Percentiles rank a stretch among this genome's conserved stretches.
Evolutionary conservation across 2,888 invertebrate species (phyloP).

Genomic region (Teinopalpus imperialis): DNA sequence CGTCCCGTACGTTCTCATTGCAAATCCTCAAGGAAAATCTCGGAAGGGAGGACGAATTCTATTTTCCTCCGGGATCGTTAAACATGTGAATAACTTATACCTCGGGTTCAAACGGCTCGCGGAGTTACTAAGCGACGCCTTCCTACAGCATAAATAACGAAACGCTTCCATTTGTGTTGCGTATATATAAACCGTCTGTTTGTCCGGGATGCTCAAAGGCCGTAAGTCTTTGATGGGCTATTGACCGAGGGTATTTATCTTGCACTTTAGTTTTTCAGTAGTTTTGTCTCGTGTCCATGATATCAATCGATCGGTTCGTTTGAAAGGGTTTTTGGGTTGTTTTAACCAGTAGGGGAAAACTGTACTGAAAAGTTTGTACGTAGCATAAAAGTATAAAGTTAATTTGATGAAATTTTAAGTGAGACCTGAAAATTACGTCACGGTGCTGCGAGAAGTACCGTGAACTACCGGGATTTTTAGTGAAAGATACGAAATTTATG

Average conservation of each 20-base stretch:
- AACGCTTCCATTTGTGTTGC: background rate
- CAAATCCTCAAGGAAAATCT: conserved; percentile 39
- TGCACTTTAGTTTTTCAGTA: background rate
- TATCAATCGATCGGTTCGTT: background rate
- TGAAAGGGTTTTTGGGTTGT: no score
- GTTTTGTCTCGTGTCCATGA: background rate
- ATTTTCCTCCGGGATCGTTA: conserved; percentile 48
- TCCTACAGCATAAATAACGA: conserved; percentile 13
- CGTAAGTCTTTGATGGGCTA: background rate
- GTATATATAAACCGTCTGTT: conserved; percentile 1
- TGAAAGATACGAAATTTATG: no score
- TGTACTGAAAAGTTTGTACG: no score
- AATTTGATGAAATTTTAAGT: no score
- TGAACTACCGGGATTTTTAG: no score
- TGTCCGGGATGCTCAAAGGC: background rate
- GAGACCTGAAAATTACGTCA: no score
- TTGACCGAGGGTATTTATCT: background rate
- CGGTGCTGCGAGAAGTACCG: no score
- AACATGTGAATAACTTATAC: conserved; percentile 56
- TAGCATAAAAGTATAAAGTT: no score
- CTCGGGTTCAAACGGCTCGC: conserved; percentile 24
- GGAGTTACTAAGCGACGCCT: conserved; percentile 29
- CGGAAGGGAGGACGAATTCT: conserved; percentile 45
- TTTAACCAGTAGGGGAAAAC: no score
- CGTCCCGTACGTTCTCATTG: conserved; percentile 35